Evolutionary conservation across 1,140 invertebrate species (phyloP).

Genomic region (Micrasema minimum): DNA sequence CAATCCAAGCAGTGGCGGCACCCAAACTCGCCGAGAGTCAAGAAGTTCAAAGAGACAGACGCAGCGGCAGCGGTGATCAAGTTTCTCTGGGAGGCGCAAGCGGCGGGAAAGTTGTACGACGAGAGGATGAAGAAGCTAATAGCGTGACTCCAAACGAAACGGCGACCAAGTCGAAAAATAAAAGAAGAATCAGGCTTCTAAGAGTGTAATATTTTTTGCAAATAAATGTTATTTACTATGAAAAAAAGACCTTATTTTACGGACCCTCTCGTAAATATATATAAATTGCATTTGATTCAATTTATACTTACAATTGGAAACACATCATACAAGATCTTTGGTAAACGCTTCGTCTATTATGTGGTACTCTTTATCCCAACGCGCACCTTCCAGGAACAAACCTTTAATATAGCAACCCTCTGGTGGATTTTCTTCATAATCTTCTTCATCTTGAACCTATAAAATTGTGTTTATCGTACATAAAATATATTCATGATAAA

Average conservation of each 20-base stretch:
- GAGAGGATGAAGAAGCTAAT: too few relatives aligned
- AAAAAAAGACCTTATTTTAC: neutral
- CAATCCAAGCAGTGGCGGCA: neutral
- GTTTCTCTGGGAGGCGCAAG: too few relatives aligned
- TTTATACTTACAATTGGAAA: slow-evolving; percentile 76
- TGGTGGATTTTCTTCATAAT: slow-evolving; percentile 68
- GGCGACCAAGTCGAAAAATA: too few relatives aligned
- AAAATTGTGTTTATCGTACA: too few relatives aligned
- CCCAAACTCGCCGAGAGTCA: neutral
- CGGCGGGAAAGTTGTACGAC: too few relatives aligned
- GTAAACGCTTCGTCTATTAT: slow-evolving; percentile 81
- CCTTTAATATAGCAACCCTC: slow-evolving; percentile 90
- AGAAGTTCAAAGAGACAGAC: neutral
- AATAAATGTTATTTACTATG: neutral
- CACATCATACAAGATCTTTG: slow-evolving; percentile 84
- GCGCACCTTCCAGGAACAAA: slow-evolving; percentile 87
- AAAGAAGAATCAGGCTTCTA: too few relatives aligned
- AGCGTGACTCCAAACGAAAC: too few relatives aligned
- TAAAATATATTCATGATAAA: too few relatives aligned
- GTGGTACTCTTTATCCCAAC: slow-evolving; percentile 79
- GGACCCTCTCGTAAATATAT: too few relatives aligned
- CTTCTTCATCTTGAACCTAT: slow-evolving; percentile 64
- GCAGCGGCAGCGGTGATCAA: too few relatives aligned
- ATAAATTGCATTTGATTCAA: neutral
- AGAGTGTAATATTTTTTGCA: too few relatives aligned